Evolutionary conservation across 1,140 invertebrate genomes (phyloP).

Genomic region (Sweltsa coloradensis): DNA sequence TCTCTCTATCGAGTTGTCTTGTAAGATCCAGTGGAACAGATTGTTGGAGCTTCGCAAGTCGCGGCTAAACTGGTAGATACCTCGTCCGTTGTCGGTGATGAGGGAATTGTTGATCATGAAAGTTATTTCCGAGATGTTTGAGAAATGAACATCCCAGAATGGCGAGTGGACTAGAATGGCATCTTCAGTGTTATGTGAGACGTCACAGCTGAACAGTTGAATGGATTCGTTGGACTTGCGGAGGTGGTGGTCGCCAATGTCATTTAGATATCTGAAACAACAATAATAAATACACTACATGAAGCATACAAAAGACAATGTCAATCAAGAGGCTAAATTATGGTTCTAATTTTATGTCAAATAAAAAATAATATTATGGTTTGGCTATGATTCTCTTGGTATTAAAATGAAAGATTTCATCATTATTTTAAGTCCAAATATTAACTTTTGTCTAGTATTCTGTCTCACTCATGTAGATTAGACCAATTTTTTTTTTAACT

Average conservation of each 20-base stretch:
- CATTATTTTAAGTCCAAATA: too few relatives aligned
- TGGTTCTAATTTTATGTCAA: too few relatives aligned
- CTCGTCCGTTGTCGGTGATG: conserved; percentile 73
- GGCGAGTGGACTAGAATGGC: conserved; percentile 72
- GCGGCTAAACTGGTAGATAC: conserved; percentile 73
- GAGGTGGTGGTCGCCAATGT: conserved; percentile 70
- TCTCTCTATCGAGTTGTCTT: conserved; percentile 75
- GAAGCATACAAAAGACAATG: background rate
- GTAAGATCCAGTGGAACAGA: conserved; percentile 84
- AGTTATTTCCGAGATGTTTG: conserved; percentile 72
- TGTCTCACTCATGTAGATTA: too few relatives aligned
- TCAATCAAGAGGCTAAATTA: background rate
- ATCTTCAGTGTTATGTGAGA: conserved; percentile 65
- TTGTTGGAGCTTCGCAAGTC: conserved; percentile 88
- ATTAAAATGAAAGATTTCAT: too few relatives aligned
- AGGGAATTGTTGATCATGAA: conserved; percentile 73
- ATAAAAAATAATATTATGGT: too few relatives aligned
- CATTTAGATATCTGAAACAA: conserved; percentile 52
- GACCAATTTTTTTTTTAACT: too few relatives aligned
- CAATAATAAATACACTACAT: conserved; percentile 1
- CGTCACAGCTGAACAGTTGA: conserved; percentile 61
- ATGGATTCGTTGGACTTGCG: conserved; percentile 80
- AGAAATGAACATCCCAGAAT: conserved; percentile 66
- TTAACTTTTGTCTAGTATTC: too few relatives aligned
- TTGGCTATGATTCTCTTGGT: too few relatives aligned